Base-by-base conservation (phyloP, 2,888 invertebrate genomes). In the Heteromurus nitidus region DNA sequence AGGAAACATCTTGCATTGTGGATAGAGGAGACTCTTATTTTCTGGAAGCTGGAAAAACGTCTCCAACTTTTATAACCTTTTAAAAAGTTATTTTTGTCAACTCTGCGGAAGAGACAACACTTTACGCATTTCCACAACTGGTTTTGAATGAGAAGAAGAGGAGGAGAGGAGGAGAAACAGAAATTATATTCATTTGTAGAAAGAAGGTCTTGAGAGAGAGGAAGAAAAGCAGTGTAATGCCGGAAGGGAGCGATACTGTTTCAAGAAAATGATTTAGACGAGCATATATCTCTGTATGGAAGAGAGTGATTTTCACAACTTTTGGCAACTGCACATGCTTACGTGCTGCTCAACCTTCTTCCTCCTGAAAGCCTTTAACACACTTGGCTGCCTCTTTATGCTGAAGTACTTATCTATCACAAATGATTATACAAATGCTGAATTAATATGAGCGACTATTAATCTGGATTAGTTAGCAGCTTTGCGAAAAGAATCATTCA, bases 161-260 rank as follows among this genome's bases (percentile, higher is more conserved):
- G 16, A 42, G 28, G 20, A 73, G 22, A 30, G 55, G 55, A 24
- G 60, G 22, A 58, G 47, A n/a, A n/a, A n/a, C n/a, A n/a, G n/a
- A 76, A 67, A 55, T 67, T 75, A 55, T n/a, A n/a, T 75, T 65
- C 75, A 75, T n/a, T 53, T 42, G 44, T 16, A 13, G 50, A 50
- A 50, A n/a, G 47, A 47, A 47, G 47, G 47, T 3, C 47, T 47
- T 36, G 36, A 36, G 36, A 36, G 13, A n/a, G n/a, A n/a, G n/a
- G n/a, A n/a, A n/a, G n/a, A n/a, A n/a, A n/a, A n/a, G n/a, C n/a
- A n/a, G n/a, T n/a, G n/a, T 28, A 31, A 2, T 62, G 75, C 75
- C 75, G 44, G 58, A 75, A 75, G 75, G 44, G 16, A 58, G 42
- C 24, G 64, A 30, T 75, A 74, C 64, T n/a, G 64, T 50, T 64